phyloP scores from a whole-genome alignment of 2,888 invertebrate genomes.

The Trissolcus brochymenae region DNA sequence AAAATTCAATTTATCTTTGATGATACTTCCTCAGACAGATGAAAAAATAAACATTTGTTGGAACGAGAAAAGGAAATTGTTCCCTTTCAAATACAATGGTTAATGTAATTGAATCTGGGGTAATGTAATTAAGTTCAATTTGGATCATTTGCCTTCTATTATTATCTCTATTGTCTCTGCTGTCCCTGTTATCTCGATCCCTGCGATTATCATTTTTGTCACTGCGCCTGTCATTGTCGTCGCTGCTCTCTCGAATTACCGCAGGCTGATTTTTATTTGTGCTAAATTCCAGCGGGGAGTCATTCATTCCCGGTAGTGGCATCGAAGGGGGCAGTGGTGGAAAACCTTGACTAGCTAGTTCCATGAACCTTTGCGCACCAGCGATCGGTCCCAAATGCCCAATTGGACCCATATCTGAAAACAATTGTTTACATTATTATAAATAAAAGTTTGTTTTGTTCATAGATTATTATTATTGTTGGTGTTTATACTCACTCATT shows the following conservation, averaged over 20 bases:
- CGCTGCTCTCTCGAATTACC: constrained; percentile 76
- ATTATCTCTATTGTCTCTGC: constrained; percentile 74
- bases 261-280: constrained; percentile 80
- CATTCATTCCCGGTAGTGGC: constrained; percentile 78
- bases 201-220: constrained; percentile 73
- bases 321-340: constrained; percentile 72
- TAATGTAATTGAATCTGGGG: neutral
- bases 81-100: neutral
- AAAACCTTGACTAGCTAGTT: constrained; percentile 73
- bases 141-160: constrained; percentile 69
- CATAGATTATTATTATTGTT: neutral
- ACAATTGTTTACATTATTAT: neutral
- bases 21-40: neutral
- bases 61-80: neutral
- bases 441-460: neutral
- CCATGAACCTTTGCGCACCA: constrained; percentile 74
- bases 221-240: constrained; percentile 69
- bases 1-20: neutral
- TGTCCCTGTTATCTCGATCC: constrained; percentile 76
- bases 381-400: constrained; percentile 71
- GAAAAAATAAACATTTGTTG: neutral
- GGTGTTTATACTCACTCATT: constrained; percentile 66
- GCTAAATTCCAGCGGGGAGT: constrained; percentile 81
- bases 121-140: constrained; percentile 1
- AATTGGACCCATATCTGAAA: constrained; percentile 72